These are phyloP conservation scores for Arvicanthis niloticus DNA, from an alignment of 2,113 vertebrate species.

Conservation along the genomic window DNA sequence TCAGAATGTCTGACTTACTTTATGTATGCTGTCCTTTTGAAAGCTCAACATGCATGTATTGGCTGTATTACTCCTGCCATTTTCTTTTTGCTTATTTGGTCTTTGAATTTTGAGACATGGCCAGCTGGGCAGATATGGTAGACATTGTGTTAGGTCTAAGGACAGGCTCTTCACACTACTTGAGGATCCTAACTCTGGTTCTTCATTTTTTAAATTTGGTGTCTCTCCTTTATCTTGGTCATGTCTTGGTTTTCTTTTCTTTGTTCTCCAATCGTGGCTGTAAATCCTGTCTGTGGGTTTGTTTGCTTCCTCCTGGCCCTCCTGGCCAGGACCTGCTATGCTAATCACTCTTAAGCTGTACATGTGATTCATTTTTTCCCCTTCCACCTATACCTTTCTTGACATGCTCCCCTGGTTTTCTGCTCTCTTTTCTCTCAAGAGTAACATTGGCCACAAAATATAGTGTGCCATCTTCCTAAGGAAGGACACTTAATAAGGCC, in stretches of 20 bases:
- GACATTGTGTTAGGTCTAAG: background rate
- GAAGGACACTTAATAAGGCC: constrained; percentile 17
- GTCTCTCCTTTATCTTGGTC: constrained; percentile 34
- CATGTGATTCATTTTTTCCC: background rate
- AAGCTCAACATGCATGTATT: background rate
- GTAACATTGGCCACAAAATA: constrained; percentile 44
- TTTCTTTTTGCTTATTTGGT: constrained; percentile 15
- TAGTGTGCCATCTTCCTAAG: constrained; percentile 33
- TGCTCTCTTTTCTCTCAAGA: constrained; percentile 46
- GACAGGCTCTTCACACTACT: background rate
- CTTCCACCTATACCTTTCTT: background rate
- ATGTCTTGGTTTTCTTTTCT: background rate
- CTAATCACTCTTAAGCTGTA: background rate
- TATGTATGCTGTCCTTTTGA: constrained; percentile 35
- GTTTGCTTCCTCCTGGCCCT: background rate
- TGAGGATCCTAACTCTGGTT: constrained; percentile 18
- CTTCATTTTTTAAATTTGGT: constrained; percentile 47
- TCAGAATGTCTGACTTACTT: background rate
- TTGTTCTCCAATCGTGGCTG: background rate
- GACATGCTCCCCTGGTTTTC: background rate
- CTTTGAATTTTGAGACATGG: background rate
- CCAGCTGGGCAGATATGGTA: background rate
- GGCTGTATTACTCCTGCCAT: background rate
- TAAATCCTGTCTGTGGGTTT: background rate
- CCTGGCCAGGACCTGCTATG: background rate